phyloP scores from a whole-genome alignment of 2,888 invertebrate genomes.

The Xylophagus ater region DNA sequence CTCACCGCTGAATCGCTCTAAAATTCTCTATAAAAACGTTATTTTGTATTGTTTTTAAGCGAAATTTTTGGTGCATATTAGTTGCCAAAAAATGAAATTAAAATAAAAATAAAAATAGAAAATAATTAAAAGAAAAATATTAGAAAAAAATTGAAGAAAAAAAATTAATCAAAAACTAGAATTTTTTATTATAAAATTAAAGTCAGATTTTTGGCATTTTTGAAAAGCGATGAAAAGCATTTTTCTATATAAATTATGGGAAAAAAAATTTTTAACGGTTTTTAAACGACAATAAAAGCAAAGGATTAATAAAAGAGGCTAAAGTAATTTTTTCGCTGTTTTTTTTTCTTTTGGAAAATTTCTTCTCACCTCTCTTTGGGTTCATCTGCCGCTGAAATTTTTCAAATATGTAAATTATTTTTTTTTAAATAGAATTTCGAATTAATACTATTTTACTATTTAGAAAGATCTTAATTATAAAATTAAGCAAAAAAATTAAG shows the following conservation, averaged over 20 bases:
- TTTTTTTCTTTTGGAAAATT: slow-evolving; percentile 1
- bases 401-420: slow-evolving; percentile 9
- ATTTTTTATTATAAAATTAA: too few relatives aligned
- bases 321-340: slow-evolving; percentile 3
- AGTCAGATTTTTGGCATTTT: too few relatives aligned
- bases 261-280: slow-evolving; percentile 1
- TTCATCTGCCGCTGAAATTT: slow-evolving; percentile 83
- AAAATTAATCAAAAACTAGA: too few relatives aligned
- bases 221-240: neutral
- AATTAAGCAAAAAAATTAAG: slow-evolving; percentile 16
- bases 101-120: too few relatives aligned
- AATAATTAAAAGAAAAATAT: too few relatives aligned
- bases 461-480: slow-evolving; percentile 10
- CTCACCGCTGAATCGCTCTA: slow-evolving; percentile 12
- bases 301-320: slow-evolving; percentile 4
- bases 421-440: too few relatives aligned
- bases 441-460: slow-evolving; percentile 2
- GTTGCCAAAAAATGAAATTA: too few relatives aligned
- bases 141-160: too few relatives aligned
- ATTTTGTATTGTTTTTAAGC: slow-evolving; percentile 1
- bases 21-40: slow-evolving; percentile 6
- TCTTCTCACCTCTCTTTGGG: slow-evolving; percentile 82
- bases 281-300: slow-evolving; percentile 3
- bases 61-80: too few relatives aligned
- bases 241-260: slow-evolving; percentile 4